These are phyloP conservation scores for Gari tellinella DNA, from an alignment of 2,888 invertebrate species.

Conservation along the genomic window DNA sequence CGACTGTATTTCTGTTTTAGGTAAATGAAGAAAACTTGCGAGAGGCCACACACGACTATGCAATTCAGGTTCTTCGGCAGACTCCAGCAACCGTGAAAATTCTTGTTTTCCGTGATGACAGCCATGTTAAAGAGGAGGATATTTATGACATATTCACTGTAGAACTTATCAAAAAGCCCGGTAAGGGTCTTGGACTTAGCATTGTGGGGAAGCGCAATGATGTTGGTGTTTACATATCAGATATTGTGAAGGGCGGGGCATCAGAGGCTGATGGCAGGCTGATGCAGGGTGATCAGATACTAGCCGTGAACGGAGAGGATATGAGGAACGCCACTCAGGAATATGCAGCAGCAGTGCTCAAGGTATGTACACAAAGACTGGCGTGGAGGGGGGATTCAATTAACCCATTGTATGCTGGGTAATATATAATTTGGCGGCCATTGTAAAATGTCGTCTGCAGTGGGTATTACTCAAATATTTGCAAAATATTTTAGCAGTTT, in stretches of 20 bases:
- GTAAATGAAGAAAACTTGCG: constrained; percentile 92
- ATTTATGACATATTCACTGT: constrained; percentile 88
- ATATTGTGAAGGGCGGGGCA: constrained; percentile 95
- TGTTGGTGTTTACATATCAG: constrained; percentile 95
- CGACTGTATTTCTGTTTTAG: constrained; percentile 78
- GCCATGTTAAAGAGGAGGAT: constrained; percentile 86
- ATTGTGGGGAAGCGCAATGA: constrained; percentile 90
- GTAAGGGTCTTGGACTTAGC: constrained; percentile 90
- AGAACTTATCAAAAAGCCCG: constrained; percentile 94
- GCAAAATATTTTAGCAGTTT: too few species aligned
- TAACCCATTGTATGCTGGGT: too few species aligned
- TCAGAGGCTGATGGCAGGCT: constrained; percentile 94
- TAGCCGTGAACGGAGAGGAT: constrained; percentile 95
- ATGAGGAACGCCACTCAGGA: constrained; percentile 87
- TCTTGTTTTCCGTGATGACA: constrained; percentile 89
- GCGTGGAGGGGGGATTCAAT: too few species aligned
- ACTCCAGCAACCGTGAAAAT: constrained; percentile 92
- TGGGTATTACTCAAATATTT: too few species aligned
- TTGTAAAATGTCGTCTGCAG: too few species aligned
- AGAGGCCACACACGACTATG: constrained; percentile 93
- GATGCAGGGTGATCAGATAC: constrained; percentile 95
- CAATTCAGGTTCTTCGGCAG: constrained; percentile 89
- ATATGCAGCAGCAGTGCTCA: constrained; percentile 94
- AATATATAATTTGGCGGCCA: too few species aligned
- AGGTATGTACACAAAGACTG: constrained; percentile 86